Base-by-base conservation (phyloP, 2,113 vertebrate species). In the Lepisosteus osseus region DNA sequence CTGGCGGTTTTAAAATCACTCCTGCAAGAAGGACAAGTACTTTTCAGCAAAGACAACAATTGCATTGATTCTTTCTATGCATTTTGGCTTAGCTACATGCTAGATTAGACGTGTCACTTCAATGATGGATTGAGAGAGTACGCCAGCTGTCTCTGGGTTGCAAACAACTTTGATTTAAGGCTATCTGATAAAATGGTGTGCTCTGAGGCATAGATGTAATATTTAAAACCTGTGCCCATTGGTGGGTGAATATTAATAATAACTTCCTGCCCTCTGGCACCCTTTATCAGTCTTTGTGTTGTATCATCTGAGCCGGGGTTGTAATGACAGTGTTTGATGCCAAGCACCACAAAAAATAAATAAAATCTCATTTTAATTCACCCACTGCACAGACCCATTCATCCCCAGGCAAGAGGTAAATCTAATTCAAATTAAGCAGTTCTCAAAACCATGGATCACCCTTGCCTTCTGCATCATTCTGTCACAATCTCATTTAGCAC, bases 401-500 rank as follows among this genome's bases (percentile, higher is more conserved):
- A 70, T 51, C 41, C 65, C 68, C 14, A 44, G 43, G 40, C 9
- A 43, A 15, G 51, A 63, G 72, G 47, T 69, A 70, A 66, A 73
- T 66, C 41, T 70, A 70, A 73, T 73, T 73, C 54, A 67, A 67
- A 69, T 73, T 66, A 73, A 65, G 55, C 54, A 3, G 47, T 11
- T 55, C 13, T 29, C 14, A 71, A 55, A 70, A 73, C 54, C 54
- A 70, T 54, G 61, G 56, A 69, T n/a, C 61, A 61, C 40, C 67
- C 67, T 12, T 3, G 43, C 61, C 61, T 54, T 69, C 62, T 76
- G 67, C 67, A 73, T 73, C 71, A 76, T 66, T 62, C 57, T 76
- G 75, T 69, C 71, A 73, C 63, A 67, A 67, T 69, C 65, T 61
- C 55, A 77, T 70, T 73, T 77, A 73, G 51, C 43, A 51, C 40